Evolutionary conservation across 2,113 vertebrate species (phyloP), one percentile per base, ranked within the genome.

Genomic region (Alethe castanea): DNA sequence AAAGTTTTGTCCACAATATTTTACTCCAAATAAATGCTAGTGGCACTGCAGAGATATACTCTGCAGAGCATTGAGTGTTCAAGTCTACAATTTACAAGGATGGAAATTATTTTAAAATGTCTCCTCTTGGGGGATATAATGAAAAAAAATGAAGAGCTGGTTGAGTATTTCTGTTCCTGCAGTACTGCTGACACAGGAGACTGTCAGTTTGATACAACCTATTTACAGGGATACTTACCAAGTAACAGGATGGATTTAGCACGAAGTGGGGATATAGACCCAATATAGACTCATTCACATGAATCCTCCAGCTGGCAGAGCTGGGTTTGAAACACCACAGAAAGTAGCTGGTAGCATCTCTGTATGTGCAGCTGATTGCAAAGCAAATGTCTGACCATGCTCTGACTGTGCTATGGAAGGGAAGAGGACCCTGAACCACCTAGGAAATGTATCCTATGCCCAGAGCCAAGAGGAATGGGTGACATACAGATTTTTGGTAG

Each of bases 41-140:
- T 18, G n/a, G 74, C 19, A 79, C 65, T 26, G 45, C 44, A 95
- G 25, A 88, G 38, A 59, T 13, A 61, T 4, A 44, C 24, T 83
- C 54, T 81, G 38, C 59, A 76, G 31, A 80, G 11, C 3, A 1
- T 0, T 64, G 23, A 72, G 61, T 0, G 0, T 56, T 54, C 42
- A 52, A 52, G 19, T 31, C 42, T 38, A 50, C 22, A 86, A 40
- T 74, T 72, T 82, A 73, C 54, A 61, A 45, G 29, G 86, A 82
- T 1, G 7, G 36, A 82, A 90, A 86, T 82, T 0, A 85, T 80
- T 85, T 82, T 65, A 35, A 61, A 26, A 48, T 61, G 31, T 60
- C 33, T 78, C 16, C 33, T 89, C 60, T 86, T 66, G 18, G 35
- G 52, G 7, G 24, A 88, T 48, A 42, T 0, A 78, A 54, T 62